phyloP scores from a whole-genome alignment of 2,113 vertebrate genomes.

The Oreotrochilus melanogaster region DNA sequence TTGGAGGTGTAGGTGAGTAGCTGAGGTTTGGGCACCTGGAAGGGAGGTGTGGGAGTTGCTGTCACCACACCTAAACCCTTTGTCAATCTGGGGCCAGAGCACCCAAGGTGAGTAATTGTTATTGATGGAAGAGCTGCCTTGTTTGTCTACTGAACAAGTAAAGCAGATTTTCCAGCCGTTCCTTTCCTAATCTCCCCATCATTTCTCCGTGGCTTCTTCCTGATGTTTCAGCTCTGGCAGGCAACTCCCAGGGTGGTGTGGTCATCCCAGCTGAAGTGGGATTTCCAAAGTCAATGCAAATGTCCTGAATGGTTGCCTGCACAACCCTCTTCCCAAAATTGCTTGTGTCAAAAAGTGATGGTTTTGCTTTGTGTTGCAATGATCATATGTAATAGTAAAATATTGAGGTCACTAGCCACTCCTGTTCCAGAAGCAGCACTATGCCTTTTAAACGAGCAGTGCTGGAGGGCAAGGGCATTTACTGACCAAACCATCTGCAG shows the following conservation, averaged over 20 bases:
- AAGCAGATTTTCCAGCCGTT: constrained; percentile 10
- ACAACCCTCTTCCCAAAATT: not conserved
- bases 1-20: not conserved
- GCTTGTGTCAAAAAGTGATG: not conserved
- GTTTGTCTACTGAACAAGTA: constrained; percentile 20
- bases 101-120: not conserved
- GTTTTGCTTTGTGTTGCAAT: not conserved
- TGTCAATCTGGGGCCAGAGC: not conserved
- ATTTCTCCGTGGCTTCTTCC: not conserved
- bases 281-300: not conserved
- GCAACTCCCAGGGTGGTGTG: not conserved
- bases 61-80: not conserved
- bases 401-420: not conserved
- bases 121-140: not conserved
- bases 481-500: constrained; percentile 10
- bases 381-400: constrained; percentile 22
- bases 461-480: constrained; percentile 31
- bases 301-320: not conserved
- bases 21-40: not conserved
- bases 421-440: not conserved
- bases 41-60: not conserved
- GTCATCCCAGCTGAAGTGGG: not conserved
- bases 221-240: not conserved
- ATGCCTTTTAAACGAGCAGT: not conserved
- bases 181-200: not conserved